A percentile compares a stretch with the other conserved stretches of the same genome.
These are phyloP conservation scores for Falcunculus frontatus DNA, from an alignment of 2,113 vertebrate species.

Conservation along the genomic window DNA sequence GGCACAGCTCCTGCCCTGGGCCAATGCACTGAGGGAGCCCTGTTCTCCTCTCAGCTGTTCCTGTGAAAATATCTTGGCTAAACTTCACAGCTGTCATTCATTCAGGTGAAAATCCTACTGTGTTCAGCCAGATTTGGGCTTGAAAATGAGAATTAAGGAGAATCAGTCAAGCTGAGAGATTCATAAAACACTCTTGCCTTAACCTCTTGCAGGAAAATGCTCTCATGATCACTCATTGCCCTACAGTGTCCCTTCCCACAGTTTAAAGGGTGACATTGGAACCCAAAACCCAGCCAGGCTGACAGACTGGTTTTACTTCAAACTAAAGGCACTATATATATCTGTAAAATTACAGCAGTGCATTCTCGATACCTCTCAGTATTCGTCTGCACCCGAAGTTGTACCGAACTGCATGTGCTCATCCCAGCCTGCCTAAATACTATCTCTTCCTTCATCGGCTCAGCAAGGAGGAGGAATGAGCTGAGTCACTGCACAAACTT, in stretches of 20 bases:
- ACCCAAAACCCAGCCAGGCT: background rate
- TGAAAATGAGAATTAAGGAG: background rate
- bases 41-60: background rate
- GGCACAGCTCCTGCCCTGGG: background rate
- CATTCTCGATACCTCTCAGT: fast-evolving
- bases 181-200: background rate
- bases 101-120: background rate
- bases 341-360: background rate
- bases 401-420: fast-evolving
- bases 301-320: background rate
- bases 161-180: background rate
- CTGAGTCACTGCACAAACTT: background rate
- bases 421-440: background rate
- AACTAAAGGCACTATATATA: fast-evolving
- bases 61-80: background rate
- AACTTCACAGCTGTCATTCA: background rate
- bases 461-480: background rate
- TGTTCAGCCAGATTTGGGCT: background rate
- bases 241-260: background rate
- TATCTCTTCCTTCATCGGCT: background rate
- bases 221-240: fast-evolving
- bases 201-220: background rate
- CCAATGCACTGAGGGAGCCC: background rate
- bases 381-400: background rate
- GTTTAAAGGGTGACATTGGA: fast-evolving